Base-by-base conservation (phyloP, 2,888 invertebrate genomes). In the Eudemis profundana region DNA sequence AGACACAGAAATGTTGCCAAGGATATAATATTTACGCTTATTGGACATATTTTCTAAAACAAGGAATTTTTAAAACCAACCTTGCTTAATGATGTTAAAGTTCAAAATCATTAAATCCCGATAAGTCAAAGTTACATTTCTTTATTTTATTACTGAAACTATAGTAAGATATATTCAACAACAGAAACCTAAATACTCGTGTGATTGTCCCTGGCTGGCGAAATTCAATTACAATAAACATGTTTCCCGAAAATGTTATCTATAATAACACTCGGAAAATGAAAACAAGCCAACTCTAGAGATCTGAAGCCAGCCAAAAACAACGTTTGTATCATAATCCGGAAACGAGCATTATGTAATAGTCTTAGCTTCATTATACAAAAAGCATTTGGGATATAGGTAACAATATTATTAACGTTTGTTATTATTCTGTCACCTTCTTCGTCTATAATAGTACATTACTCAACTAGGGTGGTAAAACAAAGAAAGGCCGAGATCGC, bases 281-380 rank as follows among this genome's bases (percentile, higher is more conserved):
- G 72, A 72, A 72, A 75, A 78, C 73, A 73, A 75, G 79, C 75
- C 76, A 79, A 83, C 72, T 75, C 69, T 78, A 77, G n/a, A 17
- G 17, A 19, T 38, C 21, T 40, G 15, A 29, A 46, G 27, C 54
- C 47, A 10, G 56, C 62, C 62, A 63, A 63, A 61, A 49, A 56
- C 42, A 63, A 56, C 56, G n/a, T 19, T 8, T 21, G 12, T 21
- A 33, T 54, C 14, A 40, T n/a, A 46, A 51, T 53, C 23, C 44
- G 50, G 23, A 40, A 27, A 50, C 44, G 46, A 42, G 21, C 40
- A 36, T 54, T 54, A 36, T 50, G 42, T 29, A 62, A 40, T 27
- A 19, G 21, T 53, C 23, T 33, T 23, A 36, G 19, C 29, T 57
- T 42, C 47, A 59, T 8, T 57, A 29, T 42, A 17, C 8, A 33